Conservation (phyloP, 2,888 invertebrate species). For the Poecilus cupreus region DNA sequence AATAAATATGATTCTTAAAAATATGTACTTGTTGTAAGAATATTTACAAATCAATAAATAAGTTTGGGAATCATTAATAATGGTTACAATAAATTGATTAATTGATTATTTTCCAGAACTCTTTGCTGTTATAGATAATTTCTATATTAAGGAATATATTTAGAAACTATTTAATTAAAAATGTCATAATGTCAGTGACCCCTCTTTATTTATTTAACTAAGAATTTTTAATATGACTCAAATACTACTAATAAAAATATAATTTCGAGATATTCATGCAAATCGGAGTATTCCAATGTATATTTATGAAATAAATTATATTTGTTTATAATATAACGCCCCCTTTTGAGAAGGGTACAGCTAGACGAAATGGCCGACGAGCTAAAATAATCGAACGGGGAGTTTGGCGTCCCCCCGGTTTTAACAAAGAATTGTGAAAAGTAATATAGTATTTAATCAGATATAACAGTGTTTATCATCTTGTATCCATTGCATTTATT, state of each 20-base stretch:
- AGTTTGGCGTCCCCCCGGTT: conserved; percentile 21
- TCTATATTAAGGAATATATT: background rate
- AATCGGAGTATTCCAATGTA: background rate
- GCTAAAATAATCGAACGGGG: conserved; percentile 41
- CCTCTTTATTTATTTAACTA: conserved; percentile 24
- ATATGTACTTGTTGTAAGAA: no score
- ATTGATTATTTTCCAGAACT: background rate
- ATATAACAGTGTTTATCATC: background rate
- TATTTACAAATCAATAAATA: no score
- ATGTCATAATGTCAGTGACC: conserved; percentile 21
- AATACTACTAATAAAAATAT: no score
- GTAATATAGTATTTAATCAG: conserved; percentile 1
- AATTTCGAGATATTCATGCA: no score
- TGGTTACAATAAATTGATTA: no score
- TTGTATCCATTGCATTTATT: background rate
- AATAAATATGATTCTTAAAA: no score
- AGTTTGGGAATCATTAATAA: background rate
- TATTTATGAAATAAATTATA: background rate
- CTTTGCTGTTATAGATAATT: background rate
- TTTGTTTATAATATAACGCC: conserved; percentile 39
- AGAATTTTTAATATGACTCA: background rate
- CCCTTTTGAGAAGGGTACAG: conserved; percentile 50
- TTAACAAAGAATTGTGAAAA: conserved; percentile 29
- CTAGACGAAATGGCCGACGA: conserved; percentile 29
- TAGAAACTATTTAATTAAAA: conserved; percentile 21